Evolutionary conservation across 2,113 vertebrate species (phyloP), one percentile per base, ranked within the genome.

Genomic region (Oenanthe oenanthe): DNA sequence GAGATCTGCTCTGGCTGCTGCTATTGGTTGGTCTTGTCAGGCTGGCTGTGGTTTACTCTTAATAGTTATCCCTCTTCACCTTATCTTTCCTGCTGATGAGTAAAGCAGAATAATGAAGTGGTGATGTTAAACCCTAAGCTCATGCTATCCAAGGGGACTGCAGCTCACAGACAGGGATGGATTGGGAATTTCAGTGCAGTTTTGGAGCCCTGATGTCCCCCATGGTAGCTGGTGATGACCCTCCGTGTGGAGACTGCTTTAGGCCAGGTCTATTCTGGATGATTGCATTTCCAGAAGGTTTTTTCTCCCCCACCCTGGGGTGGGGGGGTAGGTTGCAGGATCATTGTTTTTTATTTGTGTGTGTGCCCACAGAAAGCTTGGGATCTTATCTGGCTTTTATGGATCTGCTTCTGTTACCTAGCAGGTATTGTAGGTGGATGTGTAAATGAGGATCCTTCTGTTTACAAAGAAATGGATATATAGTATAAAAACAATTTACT

Each of bases 401-500:
- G 43, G 25, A 56, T 71, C 32, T 48, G 47, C 88, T 95, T 94
- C 85, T 95, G 82, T 92, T 95, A 90, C 71, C 85, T 88, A 32
- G 85, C 88, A 95, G 93, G 88, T 97, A 77, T 85, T 76, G 95
- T 97, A 92, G 93, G 90, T 96, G 94, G 93, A 94, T 95, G 95
- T 93, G 88, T 93, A 96, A 97, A 96, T 96, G 91, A 95, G 85
- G 40, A 38, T 88, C 43, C 40, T 89, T 82, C 94, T 92, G 92
- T 96, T 97, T 97, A 95, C 88, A 94, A 50, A 88, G 88, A 92
- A 95, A 92, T 73, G 82, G 73, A 83, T 80, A 78, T 76, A 92
- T 63, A 76, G 92, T 94, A 92, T 94, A 95, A 95, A 96, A 96
- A 95, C 93, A 96, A 95, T 93, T 96, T 92, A 60, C 95, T 88